Evolutionary conservation across 2,797 vertebrate genomes (phyloP).

Genomic region (Brachymystax lenok): DNA sequence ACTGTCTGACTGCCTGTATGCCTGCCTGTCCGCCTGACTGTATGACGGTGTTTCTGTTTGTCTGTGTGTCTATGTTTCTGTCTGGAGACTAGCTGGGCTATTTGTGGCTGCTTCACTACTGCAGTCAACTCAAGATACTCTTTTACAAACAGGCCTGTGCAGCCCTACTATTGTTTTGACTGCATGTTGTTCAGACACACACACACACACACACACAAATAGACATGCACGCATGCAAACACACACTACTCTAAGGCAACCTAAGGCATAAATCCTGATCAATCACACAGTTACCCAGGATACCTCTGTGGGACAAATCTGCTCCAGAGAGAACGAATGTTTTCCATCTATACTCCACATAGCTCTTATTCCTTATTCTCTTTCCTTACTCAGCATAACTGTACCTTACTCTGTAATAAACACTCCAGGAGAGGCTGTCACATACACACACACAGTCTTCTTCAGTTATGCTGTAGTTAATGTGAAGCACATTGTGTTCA

Average conservation of each 20-base stretch:
- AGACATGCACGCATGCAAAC: too few relatives aligned
- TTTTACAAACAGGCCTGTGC: slow-evolving; percentile 6
- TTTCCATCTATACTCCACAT: not conserved
- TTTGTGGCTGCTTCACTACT: not conserved
- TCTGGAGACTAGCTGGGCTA: slow-evolving; percentile 21
- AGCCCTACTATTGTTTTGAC: not conserved
- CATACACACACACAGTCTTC: not conserved
- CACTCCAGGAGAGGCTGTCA: slow-evolving; percentile 5
- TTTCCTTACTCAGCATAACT: not conserved
- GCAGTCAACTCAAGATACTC: not conserved
- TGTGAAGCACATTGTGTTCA: slow-evolving; percentile 8
- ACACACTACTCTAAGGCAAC: too few relatives aligned
- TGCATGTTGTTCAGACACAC: not conserved
- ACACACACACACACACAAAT: too few relatives aligned
- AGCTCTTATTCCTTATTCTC: not conserved
- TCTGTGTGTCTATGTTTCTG: not conserved
- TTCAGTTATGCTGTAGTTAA: slow-evolving; percentile 8
- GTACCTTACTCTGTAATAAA: not conserved
- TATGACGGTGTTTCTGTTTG: not conserved
- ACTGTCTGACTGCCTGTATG: too few relatives aligned
- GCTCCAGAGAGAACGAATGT: slow-evolving; percentile 2
- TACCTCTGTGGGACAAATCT: slow-evolving; percentile 7
- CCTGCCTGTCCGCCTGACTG: not conserved
- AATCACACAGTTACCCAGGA: not conserved
- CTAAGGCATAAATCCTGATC: not conserved